A percentile compares a stretch with the other conserved stretches of the same genome.
Conservation (phyloP, 1,140 invertebrate genomes). For the Ephestia elutella region DNA sequence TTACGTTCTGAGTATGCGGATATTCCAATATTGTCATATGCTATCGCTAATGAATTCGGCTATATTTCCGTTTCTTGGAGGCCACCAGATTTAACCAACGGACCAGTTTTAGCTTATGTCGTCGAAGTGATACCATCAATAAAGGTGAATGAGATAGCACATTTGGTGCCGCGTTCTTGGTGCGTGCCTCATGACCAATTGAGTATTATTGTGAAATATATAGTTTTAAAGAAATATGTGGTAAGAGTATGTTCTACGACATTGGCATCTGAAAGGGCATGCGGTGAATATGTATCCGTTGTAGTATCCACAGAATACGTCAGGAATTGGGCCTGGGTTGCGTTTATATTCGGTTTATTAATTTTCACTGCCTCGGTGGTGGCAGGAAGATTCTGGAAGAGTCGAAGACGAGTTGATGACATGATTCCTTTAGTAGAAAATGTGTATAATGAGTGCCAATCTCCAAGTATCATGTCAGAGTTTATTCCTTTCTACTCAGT, state of each 20-base stretch:
- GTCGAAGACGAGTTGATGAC: neutral
- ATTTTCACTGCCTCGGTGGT: constrained; percentile 32
- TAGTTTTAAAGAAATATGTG: constrained; percentile 36
- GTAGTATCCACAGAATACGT: constrained; percentile 15
- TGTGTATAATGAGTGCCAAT: neutral
- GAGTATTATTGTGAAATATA: constrained; percentile 27
- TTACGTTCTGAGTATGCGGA: constrained; percentile 41
- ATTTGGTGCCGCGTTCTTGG: constrained; percentile 39
- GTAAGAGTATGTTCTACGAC: constrained; percentile 49
- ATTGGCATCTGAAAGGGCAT: constrained; percentile 41
- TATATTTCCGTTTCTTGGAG: constrained; percentile 47
- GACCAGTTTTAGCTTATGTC: constrained; percentile 47
- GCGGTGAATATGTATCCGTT: constrained; percentile 36
- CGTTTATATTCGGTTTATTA: constrained; percentile 38
- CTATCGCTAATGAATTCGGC: constrained; percentile 25
- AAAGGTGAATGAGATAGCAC: constrained; percentile 28
- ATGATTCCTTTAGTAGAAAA: neutral
- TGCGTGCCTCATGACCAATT: constrained; percentile 39
- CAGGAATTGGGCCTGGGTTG: constrained; percentile 28
- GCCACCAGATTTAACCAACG: constrained; percentile 47
- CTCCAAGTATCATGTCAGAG: neutral
- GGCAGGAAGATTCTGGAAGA: constrained; percentile 26
- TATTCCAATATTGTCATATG: constrained; percentile 30
- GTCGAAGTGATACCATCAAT: constrained; percentile 45
- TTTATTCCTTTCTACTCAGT: neutral